Evolutionary conservation across 92 coral and sea anemone species (phyloP).

Genomic region (Virgularia gustaviana): DNA sequence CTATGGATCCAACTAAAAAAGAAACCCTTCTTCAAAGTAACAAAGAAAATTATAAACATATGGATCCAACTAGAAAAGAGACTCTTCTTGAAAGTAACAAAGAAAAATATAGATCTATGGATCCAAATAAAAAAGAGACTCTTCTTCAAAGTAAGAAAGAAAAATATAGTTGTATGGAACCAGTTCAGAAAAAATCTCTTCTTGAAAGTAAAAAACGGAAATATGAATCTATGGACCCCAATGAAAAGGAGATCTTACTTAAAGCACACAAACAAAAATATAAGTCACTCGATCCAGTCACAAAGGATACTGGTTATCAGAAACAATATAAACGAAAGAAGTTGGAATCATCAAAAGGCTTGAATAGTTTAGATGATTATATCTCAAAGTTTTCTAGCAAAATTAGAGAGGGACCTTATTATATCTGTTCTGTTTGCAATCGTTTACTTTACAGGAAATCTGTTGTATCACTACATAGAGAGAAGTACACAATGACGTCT

Average conservation of each 20-base stretch:
- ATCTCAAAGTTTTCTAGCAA: constrained; percentile 41
- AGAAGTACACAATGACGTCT: constrained; percentile 38
- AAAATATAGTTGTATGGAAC: background rate
- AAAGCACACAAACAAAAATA: constrained; percentile 14
- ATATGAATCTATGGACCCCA: constrained; percentile 29
- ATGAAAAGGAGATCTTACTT: constrained; percentile 27
- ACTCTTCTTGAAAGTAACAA: background rate
- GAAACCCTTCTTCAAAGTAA: background rate
- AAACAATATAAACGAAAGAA: constrained; percentile 28
- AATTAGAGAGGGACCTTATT: constrained; percentile 64
- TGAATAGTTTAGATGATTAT: constrained; percentile 32
- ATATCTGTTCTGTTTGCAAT: constrained; percentile 54
- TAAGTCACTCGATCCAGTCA: constrained; percentile 35
- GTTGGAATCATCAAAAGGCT: constrained; percentile 7
- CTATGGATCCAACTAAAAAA: constrained; percentile 11
- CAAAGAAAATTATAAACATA: background rate
- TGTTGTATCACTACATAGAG: constrained; percentile 31
- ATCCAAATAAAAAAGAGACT: background rate
- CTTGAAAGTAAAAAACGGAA: background rate
- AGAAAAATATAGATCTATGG: no score
- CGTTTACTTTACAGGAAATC: constrained; percentile 52
- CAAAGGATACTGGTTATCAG: constrained; percentile 27
- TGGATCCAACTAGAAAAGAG: constrained; percentile 5
- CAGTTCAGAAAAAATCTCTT: background rate
- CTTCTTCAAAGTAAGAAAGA: background rate